Base-by-base conservation (phyloP, 1,140 invertebrate genomes). In the Drosophila chauvacae region DNA sequence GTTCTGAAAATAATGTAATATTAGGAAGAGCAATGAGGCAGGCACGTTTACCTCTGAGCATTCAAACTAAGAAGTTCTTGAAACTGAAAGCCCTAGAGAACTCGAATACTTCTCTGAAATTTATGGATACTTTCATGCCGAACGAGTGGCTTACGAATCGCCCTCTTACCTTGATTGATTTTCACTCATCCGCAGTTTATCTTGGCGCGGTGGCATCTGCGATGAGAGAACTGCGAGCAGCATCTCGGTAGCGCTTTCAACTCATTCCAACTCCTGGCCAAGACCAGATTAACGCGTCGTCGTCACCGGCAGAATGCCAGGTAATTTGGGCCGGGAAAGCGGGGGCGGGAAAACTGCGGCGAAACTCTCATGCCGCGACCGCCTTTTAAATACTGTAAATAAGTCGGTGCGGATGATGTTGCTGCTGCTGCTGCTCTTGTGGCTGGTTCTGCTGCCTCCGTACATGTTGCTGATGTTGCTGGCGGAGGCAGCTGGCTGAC, bases 401-500 rank as follows among this genome's bases (percentile, higher is more conserved):
- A 74, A 76, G 60, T 74, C 30, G 73, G 37, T 48, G 45, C 23
- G 56, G 39, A 44, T 72, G 68, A 47, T 55, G 62, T 56, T 70
- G 47, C 48, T 61, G 57, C 47, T 39, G 30, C 7, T 44, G 16
- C 44, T 18, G 50, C 42, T 55, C 16, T 28, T 56, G 57, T 28
- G 51, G 62, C 53, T 63, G 47, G 37, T 37, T 39, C 13, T 45
- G 58, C 30, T 55, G 26, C 20, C 35, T 13, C 33, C 55, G 53
- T 39, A 66, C 45, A 20, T 69, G 47, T 39, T 77, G 45, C 45
- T 56, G 35, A 56, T 56, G 53, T 39, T 37, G 53, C 53, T 42
- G 70, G 20, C 62, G 30, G 44, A 74, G 74, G 69, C 61, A 73
- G 37, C 74, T 71, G 75, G 44, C 83, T 86, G 82, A 87, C 83